phyloP scores from a whole-genome alignment of 2,888 invertebrate genomes.

The Automeris io region DNA sequence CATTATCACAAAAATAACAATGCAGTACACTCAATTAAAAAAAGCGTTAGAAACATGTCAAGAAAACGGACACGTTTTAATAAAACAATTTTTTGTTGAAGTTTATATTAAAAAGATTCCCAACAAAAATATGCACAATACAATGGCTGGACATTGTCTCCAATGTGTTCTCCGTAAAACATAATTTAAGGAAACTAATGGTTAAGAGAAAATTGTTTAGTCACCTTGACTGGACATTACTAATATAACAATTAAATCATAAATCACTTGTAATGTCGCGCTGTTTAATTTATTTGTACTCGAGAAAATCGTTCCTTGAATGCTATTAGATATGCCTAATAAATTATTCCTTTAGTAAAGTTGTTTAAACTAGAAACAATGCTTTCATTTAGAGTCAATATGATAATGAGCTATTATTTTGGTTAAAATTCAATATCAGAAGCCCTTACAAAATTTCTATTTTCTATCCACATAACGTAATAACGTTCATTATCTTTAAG shows the following conservation, averaged over 20 bases:
- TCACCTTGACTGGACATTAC: conserved; percentile 47
- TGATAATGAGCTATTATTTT: no score
- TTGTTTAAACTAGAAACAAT: no score
- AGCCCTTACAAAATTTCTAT: no score
- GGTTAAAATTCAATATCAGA: no score
- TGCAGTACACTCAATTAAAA: conserved; percentile 28
- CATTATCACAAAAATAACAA: conserved; percentile 11
- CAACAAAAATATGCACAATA: conserved; percentile 30
- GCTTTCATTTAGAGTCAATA: no score
- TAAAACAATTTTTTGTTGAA: conserved; percentile 34
- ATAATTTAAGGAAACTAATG: conserved; percentile 40
- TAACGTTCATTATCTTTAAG: no score
- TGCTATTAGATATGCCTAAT: no score
- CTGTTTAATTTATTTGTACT: conserved; percentile 7
- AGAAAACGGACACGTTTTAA: conserved; percentile 41
- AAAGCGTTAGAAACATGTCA: conserved; percentile 36
- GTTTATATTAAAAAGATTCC: conserved; percentile 19
- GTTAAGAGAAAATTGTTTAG: conserved; percentile 42
- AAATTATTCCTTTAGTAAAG: no score
- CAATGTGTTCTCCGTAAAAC: conserved; percentile 66
- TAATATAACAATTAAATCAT: conserved; percentile 10
- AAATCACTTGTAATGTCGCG: conserved; percentile 12
- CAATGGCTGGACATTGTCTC: conserved; percentile 33
- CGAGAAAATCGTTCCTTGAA: no score
- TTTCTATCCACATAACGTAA: no score